Evolutionary conservation across 2,888 invertebrate species (phyloP).

Genomic region (Tryphoninae sp.): DNA sequence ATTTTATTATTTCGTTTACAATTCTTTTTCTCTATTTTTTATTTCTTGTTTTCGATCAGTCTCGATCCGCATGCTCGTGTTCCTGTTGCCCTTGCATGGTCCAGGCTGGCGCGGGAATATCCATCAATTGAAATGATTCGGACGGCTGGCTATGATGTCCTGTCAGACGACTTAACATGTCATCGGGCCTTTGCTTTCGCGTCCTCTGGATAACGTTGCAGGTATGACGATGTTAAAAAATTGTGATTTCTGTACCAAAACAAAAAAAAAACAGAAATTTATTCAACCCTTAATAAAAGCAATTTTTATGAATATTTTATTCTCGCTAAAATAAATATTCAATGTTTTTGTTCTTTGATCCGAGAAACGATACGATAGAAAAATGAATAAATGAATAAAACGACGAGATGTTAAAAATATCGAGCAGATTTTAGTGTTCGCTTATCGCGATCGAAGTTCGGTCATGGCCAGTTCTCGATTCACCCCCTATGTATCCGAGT

Average conservation of each 20-base stretch:
- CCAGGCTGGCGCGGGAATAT: constrained; percentile 59
- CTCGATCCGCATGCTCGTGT: constrained; percentile 54
- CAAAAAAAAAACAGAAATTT: neutral
- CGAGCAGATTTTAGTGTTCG: constrained; percentile 63
- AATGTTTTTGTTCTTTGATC: neutral
- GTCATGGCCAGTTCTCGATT: constrained; percentile 60
- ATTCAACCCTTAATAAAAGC: neutral
- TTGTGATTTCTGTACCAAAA: neutral
- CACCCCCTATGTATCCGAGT: constrained; percentile 68
- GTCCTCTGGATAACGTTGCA: constrained; percentile 69
- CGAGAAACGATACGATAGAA: too few species aligned
- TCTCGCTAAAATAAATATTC: neutral
- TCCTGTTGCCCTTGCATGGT: constrained; percentile 39
- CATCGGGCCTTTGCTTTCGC: constrained; percentile 64
- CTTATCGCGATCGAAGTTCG: constrained; percentile 55
- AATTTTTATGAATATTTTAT: neutral
- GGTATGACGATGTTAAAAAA: constrained; percentile 42
- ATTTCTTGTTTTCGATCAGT: neutral
- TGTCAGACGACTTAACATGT: constrained; percentile 70
- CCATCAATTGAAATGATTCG: constrained; percentile 68
- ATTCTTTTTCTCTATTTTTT: constrained; percentile 14
- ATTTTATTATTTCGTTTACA: constrained; percentile 43
- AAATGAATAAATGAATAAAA: neutral
- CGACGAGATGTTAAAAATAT: constrained; percentile 21
- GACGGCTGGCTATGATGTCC: constrained; percentile 64